These are phyloP conservation scores for Hypomecis punctinalis DNA, from an alignment of 2,888 invertebrate genomes.

Conservation along the genomic window DNA sequence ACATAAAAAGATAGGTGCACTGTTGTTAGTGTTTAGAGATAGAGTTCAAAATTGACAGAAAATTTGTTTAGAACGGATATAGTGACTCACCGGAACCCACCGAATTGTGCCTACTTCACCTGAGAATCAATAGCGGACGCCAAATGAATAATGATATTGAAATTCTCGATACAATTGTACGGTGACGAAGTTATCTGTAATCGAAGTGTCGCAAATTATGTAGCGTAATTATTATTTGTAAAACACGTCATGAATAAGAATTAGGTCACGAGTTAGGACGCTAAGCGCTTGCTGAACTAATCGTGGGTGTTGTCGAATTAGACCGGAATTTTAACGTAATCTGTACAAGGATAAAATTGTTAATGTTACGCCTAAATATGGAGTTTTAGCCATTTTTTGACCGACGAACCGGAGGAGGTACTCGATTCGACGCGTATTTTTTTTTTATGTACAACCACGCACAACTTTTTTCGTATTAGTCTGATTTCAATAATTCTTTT, in stretches of 20 bases:
- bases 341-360: not conserved
- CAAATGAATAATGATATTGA: constrained; percentile 64
- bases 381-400: no score
- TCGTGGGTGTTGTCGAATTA: constrained; percentile 7
- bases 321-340: constrained; percentile 1
- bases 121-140: constrained; percentile 57
- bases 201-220: constrained; percentile 49
- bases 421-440: no score
- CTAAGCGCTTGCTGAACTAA: not conserved
- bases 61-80: constrained; percentile 55
- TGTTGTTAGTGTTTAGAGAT: constrained; percentile 18
- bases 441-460: no score
- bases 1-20: constrained; percentile 10
- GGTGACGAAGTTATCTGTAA: constrained; percentile 41
- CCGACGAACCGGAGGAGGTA: no score
- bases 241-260: constrained; percentile 47
- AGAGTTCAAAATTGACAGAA: constrained; percentile 27
- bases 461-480: no score
- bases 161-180: constrained; percentile 39
- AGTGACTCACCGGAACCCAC: constrained; percentile 78
- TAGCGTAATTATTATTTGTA: constrained; percentile 49
- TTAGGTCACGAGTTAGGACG: constrained; percentile 26
- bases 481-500: no score
- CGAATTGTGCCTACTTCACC: constrained; percentile 69
- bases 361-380: no score